Percentiles rank a stretch among this genome's conserved stretches.
phyloP scores from a whole-genome alignment of 1,140 invertebrate genomes.

The Lamellibrachia luymesi region DNA sequence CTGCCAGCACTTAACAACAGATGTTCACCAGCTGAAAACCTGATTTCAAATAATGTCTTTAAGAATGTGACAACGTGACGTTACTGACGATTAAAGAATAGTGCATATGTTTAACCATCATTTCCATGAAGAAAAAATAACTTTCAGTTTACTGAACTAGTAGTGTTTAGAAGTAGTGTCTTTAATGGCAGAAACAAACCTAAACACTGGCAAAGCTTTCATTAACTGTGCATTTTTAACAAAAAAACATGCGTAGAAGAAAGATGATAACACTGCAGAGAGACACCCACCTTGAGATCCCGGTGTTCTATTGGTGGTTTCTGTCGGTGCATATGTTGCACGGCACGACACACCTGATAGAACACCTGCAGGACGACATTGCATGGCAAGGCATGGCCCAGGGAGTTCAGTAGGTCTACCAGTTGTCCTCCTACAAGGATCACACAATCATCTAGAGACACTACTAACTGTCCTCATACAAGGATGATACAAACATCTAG shows the following conservation, averaged over 20 bases:
- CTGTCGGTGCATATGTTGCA: slow-evolving; percentile 91
- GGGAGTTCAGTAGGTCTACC: slow-evolving; percentile 74
- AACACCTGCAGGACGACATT: slow-evolving; percentile 83
- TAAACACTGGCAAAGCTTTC: background rate
- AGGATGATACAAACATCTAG: background rate
- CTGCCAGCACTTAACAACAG: no score
- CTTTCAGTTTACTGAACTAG: no score
- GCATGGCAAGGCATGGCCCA: slow-evolving; percentile 66
- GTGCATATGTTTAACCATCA: no score
- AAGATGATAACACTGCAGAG: background rate
- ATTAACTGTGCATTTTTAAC: background rate
- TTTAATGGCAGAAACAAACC: background rate
- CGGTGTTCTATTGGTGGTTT: slow-evolving; percentile 85
- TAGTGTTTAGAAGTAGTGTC: background rate
- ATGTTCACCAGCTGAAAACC: no score
- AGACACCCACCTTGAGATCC: slow-evolving; percentile 67
- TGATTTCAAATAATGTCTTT: background rate
- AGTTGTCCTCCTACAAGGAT: slow-evolving; percentile 56
- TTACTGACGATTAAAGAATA: no score
- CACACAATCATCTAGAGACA: background rate
- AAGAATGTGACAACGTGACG: background rate
- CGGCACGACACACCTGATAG: slow-evolving; percentile 85
- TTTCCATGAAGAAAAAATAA: no score
- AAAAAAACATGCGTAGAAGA: background rate
- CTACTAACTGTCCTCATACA: background rate